These are phyloP conservation scores for Phocides pigmalion DNA, from an alignment of 1,140 invertebrate genomes.

Conservation along the genomic window DNA sequence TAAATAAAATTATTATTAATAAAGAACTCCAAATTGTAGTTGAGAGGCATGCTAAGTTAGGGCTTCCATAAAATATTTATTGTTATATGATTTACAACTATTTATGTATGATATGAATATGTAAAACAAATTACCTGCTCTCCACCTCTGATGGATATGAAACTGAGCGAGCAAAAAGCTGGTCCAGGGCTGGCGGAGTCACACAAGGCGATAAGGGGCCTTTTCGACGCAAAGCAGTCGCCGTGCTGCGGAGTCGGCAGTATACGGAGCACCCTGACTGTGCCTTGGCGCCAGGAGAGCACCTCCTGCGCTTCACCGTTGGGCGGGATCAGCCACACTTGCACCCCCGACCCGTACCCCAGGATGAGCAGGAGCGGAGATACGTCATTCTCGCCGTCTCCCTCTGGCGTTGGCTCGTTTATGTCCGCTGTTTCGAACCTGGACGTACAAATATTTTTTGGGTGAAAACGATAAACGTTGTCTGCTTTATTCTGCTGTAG, in stretches of 20 bases:
- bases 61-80: too few species aligned
- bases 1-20: too few species aligned
- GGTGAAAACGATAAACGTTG: too few species aligned
- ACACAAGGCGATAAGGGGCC: conserved; percentile 94
- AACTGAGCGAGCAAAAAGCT: conserved; percentile 94
- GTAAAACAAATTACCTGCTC: conserved; percentile 87
- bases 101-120: too few species aligned
- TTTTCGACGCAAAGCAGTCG: conserved; percentile 89
- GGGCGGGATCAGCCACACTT: conserved; percentile 90
- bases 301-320: conserved; percentile 96
- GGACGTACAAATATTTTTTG: not conserved
- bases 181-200: conserved; percentile 92
- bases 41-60: too few species aligned
- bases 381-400: conserved; percentile 88
- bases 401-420: conserved; percentile 89
- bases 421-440: conserved; percentile 92
- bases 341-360: conserved; percentile 75
- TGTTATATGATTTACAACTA: too few species aligned
- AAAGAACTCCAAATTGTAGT: too few species aligned
- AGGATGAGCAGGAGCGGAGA: conserved; percentile 93
- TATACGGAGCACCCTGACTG: conserved; percentile 92
- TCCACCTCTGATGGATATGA: conserved; percentile 94
- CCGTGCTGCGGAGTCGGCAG: conserved; percentile 90
- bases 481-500: too few species aligned
- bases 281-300: conserved; percentile 94